phyloP scores from a whole-genome alignment of 2,797 vertebrate species.

The Xerus rutilus region DNA sequence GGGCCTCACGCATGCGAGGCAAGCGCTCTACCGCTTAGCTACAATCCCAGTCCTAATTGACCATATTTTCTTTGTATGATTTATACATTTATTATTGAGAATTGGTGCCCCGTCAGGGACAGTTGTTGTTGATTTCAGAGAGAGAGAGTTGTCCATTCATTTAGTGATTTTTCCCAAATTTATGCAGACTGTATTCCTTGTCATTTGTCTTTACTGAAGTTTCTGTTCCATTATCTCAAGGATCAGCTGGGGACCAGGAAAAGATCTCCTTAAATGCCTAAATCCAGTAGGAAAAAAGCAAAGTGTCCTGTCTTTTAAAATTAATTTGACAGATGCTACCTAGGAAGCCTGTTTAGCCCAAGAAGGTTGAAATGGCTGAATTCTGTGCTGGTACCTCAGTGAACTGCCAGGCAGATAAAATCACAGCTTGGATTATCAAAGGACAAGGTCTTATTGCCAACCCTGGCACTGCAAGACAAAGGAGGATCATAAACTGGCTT shows the following conservation, averaged over 20 bases:
- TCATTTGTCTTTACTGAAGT: neutral
- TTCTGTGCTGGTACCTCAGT: neutral
- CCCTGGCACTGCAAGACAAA: neutral
- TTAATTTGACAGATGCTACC: neutral
- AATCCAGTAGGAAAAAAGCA: neutral
- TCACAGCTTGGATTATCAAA: neutral
- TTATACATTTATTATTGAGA: neutral
- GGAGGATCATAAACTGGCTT: neutral
- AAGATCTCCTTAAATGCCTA: neutral
- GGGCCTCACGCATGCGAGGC: too few relatives aligned
- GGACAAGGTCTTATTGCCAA: neutral
- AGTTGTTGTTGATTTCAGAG: neutral
- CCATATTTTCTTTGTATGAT: neutral
- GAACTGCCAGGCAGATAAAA: neutral
- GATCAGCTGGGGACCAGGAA: neutral
- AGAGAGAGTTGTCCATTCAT: neutral
- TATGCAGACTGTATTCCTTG: neutral
- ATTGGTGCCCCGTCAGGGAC: neutral
- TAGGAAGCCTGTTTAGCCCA: neutral
- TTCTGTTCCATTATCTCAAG: neutral
- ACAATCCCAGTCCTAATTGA: too few relatives aligned
- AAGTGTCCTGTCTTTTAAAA: neutral
- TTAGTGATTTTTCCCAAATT: neutral
- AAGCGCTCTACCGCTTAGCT: too few relatives aligned
- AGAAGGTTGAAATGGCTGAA: neutral